A percentile compares a stretch with the other conserved stretches of the same genome.
phyloP scores from a whole-genome alignment of 2,113 vertebrate genomes.

The Puma concolor region DNA sequence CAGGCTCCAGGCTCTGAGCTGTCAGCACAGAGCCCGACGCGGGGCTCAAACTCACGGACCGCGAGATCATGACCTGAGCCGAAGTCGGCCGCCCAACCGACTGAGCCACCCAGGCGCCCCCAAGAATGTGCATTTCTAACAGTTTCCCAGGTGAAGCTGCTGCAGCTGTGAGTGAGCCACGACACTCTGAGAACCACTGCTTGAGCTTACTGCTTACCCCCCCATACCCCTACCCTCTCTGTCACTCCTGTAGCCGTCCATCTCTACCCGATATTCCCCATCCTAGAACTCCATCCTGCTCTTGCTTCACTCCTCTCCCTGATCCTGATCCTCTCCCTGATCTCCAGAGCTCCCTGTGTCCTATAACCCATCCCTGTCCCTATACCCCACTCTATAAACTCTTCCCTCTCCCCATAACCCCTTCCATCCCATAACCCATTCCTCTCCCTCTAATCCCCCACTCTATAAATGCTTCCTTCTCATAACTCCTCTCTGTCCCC shows the following conservation, averaged over 20 bases:
- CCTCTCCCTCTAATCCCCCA: not conserved
- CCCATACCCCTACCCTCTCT: not conserved
- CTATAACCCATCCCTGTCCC: not conserved
- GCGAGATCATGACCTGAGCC: no score
- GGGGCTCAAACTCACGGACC: no score
- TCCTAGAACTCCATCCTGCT: not conserved
- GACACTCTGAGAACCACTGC: not conserved
- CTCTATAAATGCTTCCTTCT: not conserved
- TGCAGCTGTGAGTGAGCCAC: not conserved
- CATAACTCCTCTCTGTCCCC: not conserved
- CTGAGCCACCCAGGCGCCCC: no score
- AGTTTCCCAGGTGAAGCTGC: not conserved
- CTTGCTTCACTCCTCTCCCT: not conserved
- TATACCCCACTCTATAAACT: not conserved
- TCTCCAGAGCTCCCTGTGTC: not conserved
- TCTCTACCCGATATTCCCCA: not conserved
- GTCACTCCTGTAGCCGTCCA: not conserved
- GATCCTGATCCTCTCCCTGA: not conserved
- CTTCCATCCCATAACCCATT: not conserved
- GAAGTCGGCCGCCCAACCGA: no score
- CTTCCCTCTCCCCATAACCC: not conserved
- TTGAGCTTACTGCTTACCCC: not conserved
- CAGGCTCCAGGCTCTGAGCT: no score
- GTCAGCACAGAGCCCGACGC: no score
- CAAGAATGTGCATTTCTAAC: not conserved